phyloP scores from a whole-genome alignment of 1,140 invertebrate genomes.

The Sweltsa coloradensis region DNA sequence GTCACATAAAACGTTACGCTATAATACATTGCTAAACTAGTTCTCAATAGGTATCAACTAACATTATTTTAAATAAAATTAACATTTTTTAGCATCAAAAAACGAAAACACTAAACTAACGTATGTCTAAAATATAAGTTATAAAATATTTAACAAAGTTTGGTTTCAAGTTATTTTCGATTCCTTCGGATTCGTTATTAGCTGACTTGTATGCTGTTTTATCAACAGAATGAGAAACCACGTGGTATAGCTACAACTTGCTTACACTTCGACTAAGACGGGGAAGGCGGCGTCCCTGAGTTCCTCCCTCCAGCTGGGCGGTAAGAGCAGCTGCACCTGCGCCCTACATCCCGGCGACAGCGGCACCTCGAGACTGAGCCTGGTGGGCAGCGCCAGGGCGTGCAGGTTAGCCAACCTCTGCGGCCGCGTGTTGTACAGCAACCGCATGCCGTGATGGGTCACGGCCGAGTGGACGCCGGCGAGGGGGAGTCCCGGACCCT shows the following conservation, averaged over 20 bases:
- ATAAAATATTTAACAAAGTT: too few species aligned
- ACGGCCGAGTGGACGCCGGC: slow-evolving; percentile 58
- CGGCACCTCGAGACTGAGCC: slow-evolving; percentile 60
- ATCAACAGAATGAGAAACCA: neutral
- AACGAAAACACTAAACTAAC: too few species aligned
- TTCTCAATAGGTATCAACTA: too few species aligned
- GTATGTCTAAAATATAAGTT: too few species aligned
- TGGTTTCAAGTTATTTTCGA: too few species aligned
- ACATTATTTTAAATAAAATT: too few species aligned
- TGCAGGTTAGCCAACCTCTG: slow-evolving; percentile 44
- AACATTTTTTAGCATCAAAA: too few species aligned
- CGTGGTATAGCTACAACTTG: too few species aligned
- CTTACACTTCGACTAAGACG: slow-evolving; percentile 69
- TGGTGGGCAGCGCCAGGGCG: slow-evolving; percentile 58
- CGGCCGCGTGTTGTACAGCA: slow-evolving; percentile 61
- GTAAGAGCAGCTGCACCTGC: slow-evolving; percentile 65
- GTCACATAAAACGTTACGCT: too few species aligned
- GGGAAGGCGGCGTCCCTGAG: slow-evolving; percentile 72
- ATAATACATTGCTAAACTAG: too few species aligned
- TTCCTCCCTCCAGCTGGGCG: slow-evolving; percentile 72
- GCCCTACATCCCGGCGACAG: slow-evolving; percentile 63
- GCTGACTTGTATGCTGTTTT: too few species aligned
- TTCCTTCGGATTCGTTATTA: too few species aligned
- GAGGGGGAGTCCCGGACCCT: slow-evolving; percentile 63
- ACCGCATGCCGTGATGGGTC: slow-evolving; percentile 21